Evolutionary conservation across 2,797 vertebrate genomes (phyloP), one percentile per base, ranked within the genome.

Genomic region (Rhabdophis nuchalis): DNA sequence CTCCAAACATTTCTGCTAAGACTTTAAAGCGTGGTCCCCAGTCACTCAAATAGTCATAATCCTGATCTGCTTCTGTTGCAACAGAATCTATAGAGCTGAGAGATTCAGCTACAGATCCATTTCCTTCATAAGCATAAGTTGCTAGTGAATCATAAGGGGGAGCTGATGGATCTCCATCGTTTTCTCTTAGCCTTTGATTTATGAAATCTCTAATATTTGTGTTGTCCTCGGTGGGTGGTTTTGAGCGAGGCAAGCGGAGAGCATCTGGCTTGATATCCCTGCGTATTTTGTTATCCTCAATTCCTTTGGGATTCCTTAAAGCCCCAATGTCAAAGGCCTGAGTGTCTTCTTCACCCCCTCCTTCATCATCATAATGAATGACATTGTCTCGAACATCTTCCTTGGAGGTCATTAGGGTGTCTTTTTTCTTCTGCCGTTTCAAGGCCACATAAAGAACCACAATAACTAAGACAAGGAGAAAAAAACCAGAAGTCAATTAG

Each of bases 361-460:
- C 99, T 96, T 99, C 99, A 25, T 99, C 99, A 88, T 99, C 99
- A 0, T 99, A 99, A 96, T 99, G 99, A 96, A 99, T 99, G 68
- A 99, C 99, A 1, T 99, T 99, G 96, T 99, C 99, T 93, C 99
- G 98, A 96, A 99, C 98, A 96, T 99, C 99, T 97, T 99, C 99
- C 93, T 99, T 99, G 52, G 99, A 99, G 0, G 99, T 99, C 99
- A 99, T 99, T 85, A 99, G 97, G 5, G 98, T 99, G 94, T 99
- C 99, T 94, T 99, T 99, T 95, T 99, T 99, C 97, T 98, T 99
- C 95, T 99, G 99, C 29, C 98, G 97, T 68, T 99, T 95, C 93
- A 99, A 96, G 4, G 99, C 99, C 90, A 99, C 97, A 0, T 99
- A 99, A 60, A 99, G 98, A 58, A 99, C 99, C 56, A 99, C 98